These are phyloP conservation scores for Gymnosoma rotundatum DNA, from an alignment of 2,888 invertebrate genomes.

Conservation along the genomic window DNA sequence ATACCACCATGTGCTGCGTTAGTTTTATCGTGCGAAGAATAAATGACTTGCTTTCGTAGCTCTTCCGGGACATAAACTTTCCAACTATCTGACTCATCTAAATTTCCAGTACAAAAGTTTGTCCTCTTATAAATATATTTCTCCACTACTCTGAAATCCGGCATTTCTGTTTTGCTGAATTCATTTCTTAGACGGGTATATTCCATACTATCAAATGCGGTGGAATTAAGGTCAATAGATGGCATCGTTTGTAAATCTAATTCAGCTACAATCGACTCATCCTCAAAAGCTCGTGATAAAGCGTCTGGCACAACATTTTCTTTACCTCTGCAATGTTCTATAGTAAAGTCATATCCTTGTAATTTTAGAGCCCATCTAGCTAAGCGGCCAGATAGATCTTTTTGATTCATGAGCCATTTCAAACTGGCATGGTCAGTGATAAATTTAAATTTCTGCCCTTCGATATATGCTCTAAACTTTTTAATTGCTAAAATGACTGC, in stretches of 20 bases:
- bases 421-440: slow-evolving; percentile 74
- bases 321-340: neutral
- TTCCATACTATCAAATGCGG: neutral
- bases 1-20: slow-evolving; percentile 1
- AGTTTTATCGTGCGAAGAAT: neutral
- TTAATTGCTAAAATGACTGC: neutral
- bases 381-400: slow-evolving; percentile 73
- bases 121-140: slow-evolving; percentile 21
- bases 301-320: neutral
- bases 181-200: neutral
- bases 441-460: neutral
- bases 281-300: neutral
- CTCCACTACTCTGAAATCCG: neutral
- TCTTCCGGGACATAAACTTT: neutral
- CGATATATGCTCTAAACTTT: neutral
- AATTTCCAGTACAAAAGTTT: neutral
- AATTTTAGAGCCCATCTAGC: slow-evolving; percentile 71
- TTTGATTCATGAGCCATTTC: slow-evolving; percentile 73
- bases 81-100: neutral
- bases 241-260: neutral
- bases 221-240: neutral
- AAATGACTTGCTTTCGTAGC: slow-evolving; percentile 7
- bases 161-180: neutral
- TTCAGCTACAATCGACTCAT: neutral
- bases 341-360: neutral